Base-by-base conservation (phyloP, 2,113 vertebrate species). In the Myocastor coypus region DNA sequence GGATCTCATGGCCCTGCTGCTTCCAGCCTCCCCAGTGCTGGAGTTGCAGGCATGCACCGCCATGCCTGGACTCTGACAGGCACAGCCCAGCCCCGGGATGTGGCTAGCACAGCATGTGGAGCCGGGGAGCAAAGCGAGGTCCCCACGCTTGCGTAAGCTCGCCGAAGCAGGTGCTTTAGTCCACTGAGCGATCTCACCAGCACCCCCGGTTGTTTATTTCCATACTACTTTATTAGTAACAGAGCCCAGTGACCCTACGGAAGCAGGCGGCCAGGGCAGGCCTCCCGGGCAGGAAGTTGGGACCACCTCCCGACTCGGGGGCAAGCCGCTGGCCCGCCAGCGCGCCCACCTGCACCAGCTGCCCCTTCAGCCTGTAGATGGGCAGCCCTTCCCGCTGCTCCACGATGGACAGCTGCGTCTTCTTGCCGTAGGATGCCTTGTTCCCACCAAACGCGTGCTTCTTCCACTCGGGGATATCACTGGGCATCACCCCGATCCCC, bases 401-500 rank as follows among this genome's bases (percentile, higher is more conserved):
- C 87, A 99, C 98, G 94, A 99, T 99, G 96, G 99, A 99, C 96
- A 99, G 98, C 86, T 99, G 99, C 0, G 99, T 99, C 98, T 99
- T 99, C 97, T 99, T 99, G 46, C 99, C 99, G 1, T 99, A 99
- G 1, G 99, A 99, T 42, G 99, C 99, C 98, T 99, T 99, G 98
- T 99, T 99, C 87, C 99, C 99, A 61, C 99, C 99, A 96, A 99
- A 99, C 0, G 99, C 99, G 81, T 99, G 99, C 94, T 99, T 99
- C 98, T 99, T 99, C 99, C 99, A 99, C 97, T 99, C 99, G 0
- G 99, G 99, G 97, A 99, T 99, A 97, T 99, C 99, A 3, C 99
- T 99, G 86, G 99, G 99, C 99, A 99, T 99, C 99, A 99, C 99
- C 87, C 99, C 99, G 92, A 99, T 99, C n/a, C 99, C 99, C 83